These are phyloP conservation scores for Tachysurus fulvidraco DNA, from an alignment of 2,113 vertebrate species.

Conservation along the genomic window DNA sequence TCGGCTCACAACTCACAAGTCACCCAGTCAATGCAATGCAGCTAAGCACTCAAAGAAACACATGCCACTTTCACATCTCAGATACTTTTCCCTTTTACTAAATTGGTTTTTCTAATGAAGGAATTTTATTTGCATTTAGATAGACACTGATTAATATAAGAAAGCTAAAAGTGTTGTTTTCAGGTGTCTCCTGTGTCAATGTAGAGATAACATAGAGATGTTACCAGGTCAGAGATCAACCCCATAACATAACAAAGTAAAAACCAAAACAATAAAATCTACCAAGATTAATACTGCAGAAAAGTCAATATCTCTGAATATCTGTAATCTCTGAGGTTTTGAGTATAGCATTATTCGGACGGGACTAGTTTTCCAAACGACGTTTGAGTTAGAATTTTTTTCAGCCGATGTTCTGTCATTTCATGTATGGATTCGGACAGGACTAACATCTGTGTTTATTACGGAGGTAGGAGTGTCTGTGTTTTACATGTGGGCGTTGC, in stretches of 20 bases:
- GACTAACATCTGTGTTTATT: too few species aligned
- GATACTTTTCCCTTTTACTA: not conserved
- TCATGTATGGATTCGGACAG: too few species aligned
- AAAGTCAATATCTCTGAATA: too few species aligned
- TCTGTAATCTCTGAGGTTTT: not conserved
- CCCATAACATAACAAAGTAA: not conserved
- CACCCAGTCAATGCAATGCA: too few species aligned
- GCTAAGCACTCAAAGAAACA: too few species aligned
- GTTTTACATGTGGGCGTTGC: too few species aligned
- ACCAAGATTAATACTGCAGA: not conserved
- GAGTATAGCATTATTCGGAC: too few species aligned
- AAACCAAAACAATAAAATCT: not conserved
- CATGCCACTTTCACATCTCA: not conserved
- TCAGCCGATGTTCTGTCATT: too few species aligned
- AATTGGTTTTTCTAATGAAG: not conserved
- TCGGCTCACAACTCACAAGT: too few species aligned
- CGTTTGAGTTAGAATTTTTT: too few species aligned
- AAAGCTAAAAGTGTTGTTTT: not conserved
- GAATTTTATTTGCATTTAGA: not conserved
- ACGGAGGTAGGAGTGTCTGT: too few species aligned
- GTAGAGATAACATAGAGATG: not conserved
- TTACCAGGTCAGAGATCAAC: not conserved
- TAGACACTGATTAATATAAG: not conserved
- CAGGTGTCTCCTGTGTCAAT: not conserved
- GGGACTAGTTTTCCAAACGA: too few species aligned